phyloP scores from a whole-genome alignment of 2,888 invertebrate genomes.

The Pantelozetes paolii region DNA sequence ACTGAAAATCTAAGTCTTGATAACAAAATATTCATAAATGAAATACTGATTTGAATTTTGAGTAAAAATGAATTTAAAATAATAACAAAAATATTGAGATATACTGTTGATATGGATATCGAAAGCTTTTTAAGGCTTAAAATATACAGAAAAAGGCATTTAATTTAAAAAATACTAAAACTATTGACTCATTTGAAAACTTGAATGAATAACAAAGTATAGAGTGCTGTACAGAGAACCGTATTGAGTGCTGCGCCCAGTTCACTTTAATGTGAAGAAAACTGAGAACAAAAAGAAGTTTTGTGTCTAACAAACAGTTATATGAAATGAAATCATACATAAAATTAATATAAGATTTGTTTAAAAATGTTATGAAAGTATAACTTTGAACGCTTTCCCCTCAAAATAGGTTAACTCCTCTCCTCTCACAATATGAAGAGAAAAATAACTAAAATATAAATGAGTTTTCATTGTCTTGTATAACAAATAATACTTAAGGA shows the following conservation, averaged over 20 bases:
- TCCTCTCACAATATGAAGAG: neutral
- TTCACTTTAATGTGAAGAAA: neutral
- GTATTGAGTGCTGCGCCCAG: neutral
- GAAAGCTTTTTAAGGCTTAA: too few species aligned
- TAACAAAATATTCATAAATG: too few species aligned
- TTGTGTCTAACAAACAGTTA: neutral
- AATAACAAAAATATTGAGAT: too few species aligned
- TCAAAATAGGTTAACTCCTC: constrained; percentile 31
- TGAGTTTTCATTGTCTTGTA: constrained; percentile 1
- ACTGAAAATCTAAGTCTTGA: too few species aligned
- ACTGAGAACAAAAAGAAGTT: neutral
- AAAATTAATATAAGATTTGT: neutral
- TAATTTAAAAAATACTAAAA: neutral
- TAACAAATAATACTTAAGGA: neutral
- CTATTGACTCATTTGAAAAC: neutral
- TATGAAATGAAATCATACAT: neutral
- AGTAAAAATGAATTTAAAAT: too few species aligned
- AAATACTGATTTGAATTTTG: too few species aligned
- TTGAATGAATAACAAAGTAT: neutral
- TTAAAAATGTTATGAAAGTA: neutral
- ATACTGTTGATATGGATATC: too few species aligned
- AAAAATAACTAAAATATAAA: constrained; percentile 8
- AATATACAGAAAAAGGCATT: neutral
- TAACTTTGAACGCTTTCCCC: constrained; percentile 22
- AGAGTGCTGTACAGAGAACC: too few species aligned